Percentiles rank a stretch among this genome's conserved stretches.
Conservation (phyloP, 2,113 vertebrate genomes). For the Chaetodon auriga region DNA sequence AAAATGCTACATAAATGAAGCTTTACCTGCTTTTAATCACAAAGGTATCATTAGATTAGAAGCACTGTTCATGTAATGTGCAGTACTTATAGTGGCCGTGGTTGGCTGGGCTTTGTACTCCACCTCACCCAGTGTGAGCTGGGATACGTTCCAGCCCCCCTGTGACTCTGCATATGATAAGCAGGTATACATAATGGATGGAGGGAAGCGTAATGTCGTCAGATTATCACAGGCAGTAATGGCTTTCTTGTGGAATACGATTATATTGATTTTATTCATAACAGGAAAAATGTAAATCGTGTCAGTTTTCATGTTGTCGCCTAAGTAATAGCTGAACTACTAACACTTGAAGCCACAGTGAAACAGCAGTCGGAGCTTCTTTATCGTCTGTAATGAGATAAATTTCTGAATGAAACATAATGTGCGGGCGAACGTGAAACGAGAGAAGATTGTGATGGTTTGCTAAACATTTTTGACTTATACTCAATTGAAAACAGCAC, state of each 20-base stretch:
- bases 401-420: background rate
- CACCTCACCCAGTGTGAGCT: conserved; percentile 2
- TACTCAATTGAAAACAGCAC: too few species aligned
- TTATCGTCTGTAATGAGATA: background rate
- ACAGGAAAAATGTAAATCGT: background rate
- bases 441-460: too few species aligned
- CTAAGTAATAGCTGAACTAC: background rate
- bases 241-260: conserved; percentile 32
- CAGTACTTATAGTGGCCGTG: background rate
- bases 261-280: conserved; percentile 26
- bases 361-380: conserved; percentile 5
- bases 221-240: conserved; percentile 16
- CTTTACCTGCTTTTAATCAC: background rate
- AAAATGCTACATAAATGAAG: too few species aligned
- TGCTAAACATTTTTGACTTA: background rate
- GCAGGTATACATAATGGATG: conserved; percentile 42
- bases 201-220: conserved; percentile 36
- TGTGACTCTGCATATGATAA: conserved; percentile 33
- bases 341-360: background rate
- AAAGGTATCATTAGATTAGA: conserved; percentile 10
- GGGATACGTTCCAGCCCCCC: conserved; percentile 30
- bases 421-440: too few species aligned
- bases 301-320: background rate
- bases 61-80: conserved; percentile 6
- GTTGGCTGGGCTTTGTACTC: conserved; percentile 25